These are phyloP conservation scores for Antechinus stuartii DNA, from an alignment of 2,113 vertebrate species.

Conservation along the genomic window DNA sequence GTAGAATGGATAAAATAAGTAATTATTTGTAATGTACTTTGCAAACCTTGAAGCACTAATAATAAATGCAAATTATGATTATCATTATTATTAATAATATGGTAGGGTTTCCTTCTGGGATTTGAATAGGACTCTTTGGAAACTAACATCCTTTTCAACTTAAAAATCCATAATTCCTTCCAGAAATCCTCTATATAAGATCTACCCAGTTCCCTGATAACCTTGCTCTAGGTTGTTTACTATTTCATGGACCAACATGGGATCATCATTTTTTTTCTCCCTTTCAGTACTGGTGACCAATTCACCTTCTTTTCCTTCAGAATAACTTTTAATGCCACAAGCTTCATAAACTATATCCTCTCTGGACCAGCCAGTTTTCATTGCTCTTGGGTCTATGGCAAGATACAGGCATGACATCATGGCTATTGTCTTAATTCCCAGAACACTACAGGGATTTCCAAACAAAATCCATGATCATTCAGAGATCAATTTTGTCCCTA, in stretches of 20 bases:
- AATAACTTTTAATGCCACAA: background rate
- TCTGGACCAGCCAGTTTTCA: background rate
- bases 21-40: background rate
- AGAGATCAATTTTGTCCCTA: background rate
- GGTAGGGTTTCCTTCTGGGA: background rate
- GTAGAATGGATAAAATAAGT: background rate
- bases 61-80: background rate
- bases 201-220: background rate
- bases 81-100: background rate
- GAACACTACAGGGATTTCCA: background rate
- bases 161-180: background rate
- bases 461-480: background rate
- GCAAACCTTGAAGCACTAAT: background rate
- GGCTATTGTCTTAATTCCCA: background rate
- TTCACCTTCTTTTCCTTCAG: background rate
- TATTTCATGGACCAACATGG: background rate
- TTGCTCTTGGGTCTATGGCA: background rate
- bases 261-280: background rate
- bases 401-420: background rate
- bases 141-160: background rate
- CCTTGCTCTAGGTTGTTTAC: background rate
- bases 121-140: background rate
- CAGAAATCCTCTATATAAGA: background rate
- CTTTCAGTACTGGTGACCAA: background rate
- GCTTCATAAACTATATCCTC: background rate